Conservation (phyloP, 2,888 invertebrate genomes). For the Macrostomum cliftonense region DNA sequence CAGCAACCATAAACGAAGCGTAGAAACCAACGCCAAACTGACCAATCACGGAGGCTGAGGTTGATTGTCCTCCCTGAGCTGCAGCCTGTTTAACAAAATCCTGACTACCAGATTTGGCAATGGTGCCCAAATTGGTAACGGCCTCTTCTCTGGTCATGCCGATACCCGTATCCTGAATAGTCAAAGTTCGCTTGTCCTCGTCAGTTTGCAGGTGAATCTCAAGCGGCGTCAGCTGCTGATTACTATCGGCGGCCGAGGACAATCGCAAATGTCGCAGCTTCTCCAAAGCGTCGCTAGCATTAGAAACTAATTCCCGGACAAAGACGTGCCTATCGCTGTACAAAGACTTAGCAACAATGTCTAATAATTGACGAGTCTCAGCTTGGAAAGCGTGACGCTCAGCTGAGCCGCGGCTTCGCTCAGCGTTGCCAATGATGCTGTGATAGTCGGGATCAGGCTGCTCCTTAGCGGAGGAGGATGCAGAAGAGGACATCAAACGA, state of each 20-base stretch:
- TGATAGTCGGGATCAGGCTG: too few species aligned
- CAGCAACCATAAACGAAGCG: conserved; percentile 88
- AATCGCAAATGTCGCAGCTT: conserved; percentile 49
- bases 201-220: conserved; percentile 75
- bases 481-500: too few species aligned
- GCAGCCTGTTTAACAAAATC: conserved; percentile 36
- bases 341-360: conserved; percentile 85
- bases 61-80: not conserved
- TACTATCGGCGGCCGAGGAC: not conserved
- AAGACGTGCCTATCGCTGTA: conserved; percentile 96
- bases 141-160: conserved; percentile 86
- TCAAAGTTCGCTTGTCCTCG: conserved; percentile 61
- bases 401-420: conserved; percentile 38
- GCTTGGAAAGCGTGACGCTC: conserved; percentile 78
- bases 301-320: conserved; percentile 79
- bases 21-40: conserved; percentile 98
- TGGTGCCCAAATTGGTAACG: conserved; percentile 72
- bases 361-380: conserved; percentile 77
- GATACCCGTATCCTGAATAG: conserved; percentile 52
- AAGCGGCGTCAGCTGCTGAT: conserved; percentile 41
- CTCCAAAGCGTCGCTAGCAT: conserved; percentile 87
- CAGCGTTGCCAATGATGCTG: too few species aligned
- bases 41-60: conserved; percentile 60
- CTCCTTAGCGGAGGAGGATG: too few species aligned
- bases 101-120: conserved; percentile 58